Conservation (phyloP, 2,797 vertebrate genomes). For the Myotis daubentonii region DNA sequence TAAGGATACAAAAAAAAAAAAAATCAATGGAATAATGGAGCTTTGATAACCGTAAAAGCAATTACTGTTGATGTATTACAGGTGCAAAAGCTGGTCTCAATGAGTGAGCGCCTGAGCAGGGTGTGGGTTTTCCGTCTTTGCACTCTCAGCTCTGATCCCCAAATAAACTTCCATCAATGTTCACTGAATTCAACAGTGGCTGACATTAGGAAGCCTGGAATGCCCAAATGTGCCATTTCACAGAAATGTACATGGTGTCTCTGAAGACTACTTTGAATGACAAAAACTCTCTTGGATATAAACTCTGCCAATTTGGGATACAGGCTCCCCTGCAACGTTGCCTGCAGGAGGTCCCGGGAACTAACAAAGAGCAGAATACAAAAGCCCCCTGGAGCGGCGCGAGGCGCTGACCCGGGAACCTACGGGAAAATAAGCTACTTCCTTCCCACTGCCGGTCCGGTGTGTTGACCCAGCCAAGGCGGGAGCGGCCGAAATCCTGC, state of each 20-base stretch:
- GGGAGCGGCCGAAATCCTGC: neutral
- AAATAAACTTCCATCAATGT: constrained; percentile 34
- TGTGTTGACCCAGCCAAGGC: neutral
- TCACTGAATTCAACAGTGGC: neutral
- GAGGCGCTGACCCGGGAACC: fast-evolving
- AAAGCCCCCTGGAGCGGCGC: neutral
- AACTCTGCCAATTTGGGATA: neutral
- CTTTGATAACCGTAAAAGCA: neutral
- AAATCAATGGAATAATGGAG: neutral
- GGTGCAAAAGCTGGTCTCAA: neutral
- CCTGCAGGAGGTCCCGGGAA: neutral
- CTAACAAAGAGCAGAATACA: neutral
- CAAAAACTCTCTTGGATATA: neutral
- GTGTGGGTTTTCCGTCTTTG: neutral
- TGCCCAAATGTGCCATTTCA: neutral
- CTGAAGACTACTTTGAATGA: neutral
- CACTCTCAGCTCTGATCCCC: neutral
- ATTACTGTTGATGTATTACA: neutral
- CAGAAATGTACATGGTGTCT: neutral
- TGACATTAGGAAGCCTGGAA: neutral
- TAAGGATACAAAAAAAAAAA: neutral
- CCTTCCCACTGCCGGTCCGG: fast-evolving
- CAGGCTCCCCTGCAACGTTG: neutral
- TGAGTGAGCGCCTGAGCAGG: neutral
- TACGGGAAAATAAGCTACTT: neutral